These are phyloP conservation scores for Rhizoglyphus robini DNA, from an alignment of 1,140 invertebrate species.

Conservation along the genomic window DNA sequence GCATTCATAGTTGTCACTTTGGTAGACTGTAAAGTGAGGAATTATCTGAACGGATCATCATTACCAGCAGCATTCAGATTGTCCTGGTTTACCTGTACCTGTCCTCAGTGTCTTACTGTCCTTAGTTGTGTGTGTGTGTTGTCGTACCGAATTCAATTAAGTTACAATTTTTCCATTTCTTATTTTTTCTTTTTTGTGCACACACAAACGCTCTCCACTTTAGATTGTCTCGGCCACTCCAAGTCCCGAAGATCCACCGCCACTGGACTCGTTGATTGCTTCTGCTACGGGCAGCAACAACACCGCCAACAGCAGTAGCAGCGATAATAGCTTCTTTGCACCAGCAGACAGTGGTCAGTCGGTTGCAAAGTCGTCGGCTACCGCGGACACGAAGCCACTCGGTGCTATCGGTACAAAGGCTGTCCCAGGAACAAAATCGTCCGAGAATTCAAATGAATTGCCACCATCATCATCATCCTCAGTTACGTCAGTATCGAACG, in stretches of 20 bases:
- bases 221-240: constrained; percentile 20
- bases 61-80: too few relatives aligned
- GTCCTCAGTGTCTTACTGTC: too few relatives aligned
- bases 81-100: too few relatives aligned
- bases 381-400: too few relatives aligned
- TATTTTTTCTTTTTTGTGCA: neutral
- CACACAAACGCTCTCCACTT: neutral
- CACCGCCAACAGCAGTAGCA: neutral
- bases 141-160: neutral
- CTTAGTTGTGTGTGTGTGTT: too few relatives aligned
- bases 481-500: neutral
- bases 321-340: too few relatives aligned
- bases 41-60: too few relatives aligned
- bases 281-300: neutral
- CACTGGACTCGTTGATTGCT: neutral
- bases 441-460: neutral
- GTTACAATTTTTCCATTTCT: neutral
- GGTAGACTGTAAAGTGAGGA: too few relatives aligned
- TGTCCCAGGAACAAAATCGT: neutral
- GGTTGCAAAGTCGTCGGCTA: too few relatives aligned
- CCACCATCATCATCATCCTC: neutral
- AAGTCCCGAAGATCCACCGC: constrained; percentile 21
- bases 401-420: neutral
- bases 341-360: neutral
- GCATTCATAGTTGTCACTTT: too few relatives aligned